phyloP scores from a whole-genome alignment of 2,888 invertebrate genomes.

The Mimumesa dahlbomi region DNA sequence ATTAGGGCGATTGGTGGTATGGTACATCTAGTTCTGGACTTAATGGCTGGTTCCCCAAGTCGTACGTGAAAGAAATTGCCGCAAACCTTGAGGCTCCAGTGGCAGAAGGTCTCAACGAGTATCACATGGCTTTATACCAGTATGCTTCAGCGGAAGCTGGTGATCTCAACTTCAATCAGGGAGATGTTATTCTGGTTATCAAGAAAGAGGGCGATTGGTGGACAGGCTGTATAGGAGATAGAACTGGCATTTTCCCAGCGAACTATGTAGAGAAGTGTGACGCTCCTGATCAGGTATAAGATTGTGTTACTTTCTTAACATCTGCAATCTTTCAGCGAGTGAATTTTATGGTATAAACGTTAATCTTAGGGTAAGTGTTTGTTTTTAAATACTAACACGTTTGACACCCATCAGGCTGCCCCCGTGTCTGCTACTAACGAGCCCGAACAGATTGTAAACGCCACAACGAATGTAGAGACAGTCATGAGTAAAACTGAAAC shows the following conservation, averaged over 20 bases:
- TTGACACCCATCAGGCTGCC: conserved; percentile 39
- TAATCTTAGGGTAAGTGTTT: neutral
- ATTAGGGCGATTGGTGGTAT: conserved; percentile 84
- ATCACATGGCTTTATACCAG: conserved; percentile 94
- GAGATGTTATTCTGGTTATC: conserved; percentile 93
- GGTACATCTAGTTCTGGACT: conserved; percentile 81
- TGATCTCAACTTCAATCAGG: conserved; percentile 92
- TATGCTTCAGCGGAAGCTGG: conserved; percentile 94
- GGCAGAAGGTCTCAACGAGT: conserved; percentile 83
- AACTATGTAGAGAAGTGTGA: conserved; percentile 94
- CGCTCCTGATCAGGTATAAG: conserved; percentile 72
- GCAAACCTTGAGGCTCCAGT: conserved; percentile 62
- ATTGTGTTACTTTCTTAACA: neutral
- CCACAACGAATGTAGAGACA: conserved; percentile 72
- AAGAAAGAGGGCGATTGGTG: conserved; percentile 99
- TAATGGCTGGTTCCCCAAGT: conserved; percentile 84
- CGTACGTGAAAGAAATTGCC: conserved; percentile 81
- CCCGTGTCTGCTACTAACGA: conserved; percentile 42
- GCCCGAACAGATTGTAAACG: conserved; percentile 46
- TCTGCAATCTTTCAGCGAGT: neutral
- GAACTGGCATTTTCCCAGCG: conserved; percentile 97
- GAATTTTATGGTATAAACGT: conserved; percentile 5
- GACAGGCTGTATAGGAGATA: conserved; percentile 93
- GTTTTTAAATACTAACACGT: conserved; percentile 20
- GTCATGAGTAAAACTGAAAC: conserved; percentile 24